Percentiles rank a stretch among this genome's conserved stretches.
These are phyloP conservation scores for Istiophorus platypterus DNA, from an alignment of 2,113 vertebrate genomes.

Conservation along the genomic window DNA sequence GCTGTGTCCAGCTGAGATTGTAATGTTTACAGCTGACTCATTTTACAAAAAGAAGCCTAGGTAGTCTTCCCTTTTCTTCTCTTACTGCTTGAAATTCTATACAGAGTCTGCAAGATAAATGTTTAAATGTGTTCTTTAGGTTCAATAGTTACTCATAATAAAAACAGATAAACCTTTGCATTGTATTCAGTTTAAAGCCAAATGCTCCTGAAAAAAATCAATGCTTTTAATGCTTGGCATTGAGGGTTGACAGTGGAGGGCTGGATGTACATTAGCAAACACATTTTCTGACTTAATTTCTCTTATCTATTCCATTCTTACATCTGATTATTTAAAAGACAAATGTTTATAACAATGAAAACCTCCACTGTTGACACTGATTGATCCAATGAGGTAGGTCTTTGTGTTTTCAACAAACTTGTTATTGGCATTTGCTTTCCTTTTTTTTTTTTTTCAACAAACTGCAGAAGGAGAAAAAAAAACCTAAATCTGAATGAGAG, in stretches of 20 bases:
- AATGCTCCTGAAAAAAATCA: no score
- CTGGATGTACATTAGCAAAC: not conserved
- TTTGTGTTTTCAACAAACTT: constrained; percentile 45
- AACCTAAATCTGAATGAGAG: constrained; percentile 64
- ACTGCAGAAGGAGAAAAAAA: constrained; percentile 1
- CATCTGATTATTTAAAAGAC: constrained; percentile 33
- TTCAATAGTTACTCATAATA: no score
- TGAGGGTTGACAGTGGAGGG: not conserved
- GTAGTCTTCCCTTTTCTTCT: not conserved
- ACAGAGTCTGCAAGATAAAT: not conserved
- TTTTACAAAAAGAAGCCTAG: not conserved
- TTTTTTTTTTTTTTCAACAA: constrained; percentile 37
- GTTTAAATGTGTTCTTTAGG: not conserved
- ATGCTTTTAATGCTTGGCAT: not conserved
- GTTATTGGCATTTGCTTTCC: constrained; percentile 49
- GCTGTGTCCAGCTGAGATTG: not conserved
- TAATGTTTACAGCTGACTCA: not conserved
- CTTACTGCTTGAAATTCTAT: not conserved
- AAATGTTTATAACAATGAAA: constrained; percentile 28
- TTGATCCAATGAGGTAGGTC: constrained; percentile 8
- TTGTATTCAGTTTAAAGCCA: not conserved
- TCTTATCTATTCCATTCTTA: constrained; percentile 22
- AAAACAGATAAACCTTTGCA: not conserved
- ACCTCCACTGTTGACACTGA: not conserved
- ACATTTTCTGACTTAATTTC: constrained; percentile 17